Evolutionary conservation across 2,113 vertebrate genomes (phyloP).

Genomic region (Apteryx owenii): DNA sequence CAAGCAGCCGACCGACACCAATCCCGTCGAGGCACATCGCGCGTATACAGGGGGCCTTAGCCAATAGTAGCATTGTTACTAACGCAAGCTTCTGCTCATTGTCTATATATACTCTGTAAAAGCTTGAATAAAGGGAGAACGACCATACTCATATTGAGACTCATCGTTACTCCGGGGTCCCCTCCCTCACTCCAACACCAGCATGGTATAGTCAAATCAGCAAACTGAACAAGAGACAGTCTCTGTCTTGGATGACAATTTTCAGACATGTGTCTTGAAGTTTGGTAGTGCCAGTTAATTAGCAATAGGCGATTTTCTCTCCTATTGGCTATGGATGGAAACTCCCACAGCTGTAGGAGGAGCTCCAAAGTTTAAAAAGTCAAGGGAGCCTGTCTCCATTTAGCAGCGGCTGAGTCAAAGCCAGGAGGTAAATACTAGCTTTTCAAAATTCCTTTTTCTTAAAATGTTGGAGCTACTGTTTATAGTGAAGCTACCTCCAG

Average conservation of each 20-base stretch:
- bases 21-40: too few relatives aligned
- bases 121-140: too few relatives aligned
- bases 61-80: too few relatives aligned
- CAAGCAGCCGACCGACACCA: too few relatives aligned
- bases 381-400: rapidly evolving
- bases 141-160: too few relatives aligned
- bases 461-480: rapidly evolving
- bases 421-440: neutral
- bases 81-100: too few relatives aligned
- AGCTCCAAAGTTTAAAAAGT: neutral
- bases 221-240: neutral
- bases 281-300: neutral
- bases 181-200: too few relatives aligned
- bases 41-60: too few relatives aligned
- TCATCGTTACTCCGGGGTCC: too few relatives aligned
- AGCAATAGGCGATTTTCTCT: neutral
- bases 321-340: neutral
- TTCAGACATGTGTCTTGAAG: neutral
- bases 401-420: neutral
- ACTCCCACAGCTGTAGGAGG: neutral
- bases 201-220: neutral
- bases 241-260: neutral
- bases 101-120: too few relatives aligned
- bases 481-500: neutral
- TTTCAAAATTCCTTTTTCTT: neutral